A percentile compares a stretch with the other conserved stretches of the same genome.
Evolutionary conservation across 35 echinoderm and acorn worm genomes (phyloP).

Genomic region (Acanthaster planci): DNA sequence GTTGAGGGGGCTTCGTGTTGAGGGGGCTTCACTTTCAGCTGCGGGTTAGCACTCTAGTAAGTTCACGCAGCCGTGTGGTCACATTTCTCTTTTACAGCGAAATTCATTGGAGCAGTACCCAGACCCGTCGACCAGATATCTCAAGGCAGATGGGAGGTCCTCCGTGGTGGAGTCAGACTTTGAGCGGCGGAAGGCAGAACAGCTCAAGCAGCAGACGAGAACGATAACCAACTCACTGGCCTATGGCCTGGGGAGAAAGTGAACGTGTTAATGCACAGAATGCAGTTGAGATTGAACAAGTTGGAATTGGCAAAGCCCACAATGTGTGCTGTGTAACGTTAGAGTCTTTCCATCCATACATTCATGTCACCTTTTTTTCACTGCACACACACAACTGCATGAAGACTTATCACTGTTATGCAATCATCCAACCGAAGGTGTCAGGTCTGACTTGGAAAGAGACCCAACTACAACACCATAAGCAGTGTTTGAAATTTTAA

Average conservation of each 20-base stretch:
- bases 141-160: neutral
- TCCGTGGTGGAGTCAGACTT: neutral
- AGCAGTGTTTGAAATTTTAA: too few species aligned
- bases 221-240: conserved; percentile 18
- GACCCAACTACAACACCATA: too few species aligned
- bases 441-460: too few species aligned
- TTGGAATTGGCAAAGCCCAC: too few species aligned
- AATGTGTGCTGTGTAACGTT: too few species aligned
- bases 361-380: too few species aligned
- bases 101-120: neutral
- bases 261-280: too few species aligned
- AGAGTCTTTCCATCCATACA: too few species aligned
- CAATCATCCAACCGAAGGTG: too few species aligned
- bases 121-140: conserved; percentile 14
- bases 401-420: too few species aligned
- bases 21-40: neutral
- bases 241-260: conserved; percentile 14
- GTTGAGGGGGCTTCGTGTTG: neutral
- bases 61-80: neutral
- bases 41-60: neutral
- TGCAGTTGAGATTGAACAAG: too few species aligned
- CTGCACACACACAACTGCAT: too few species aligned
- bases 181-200: conserved; percentile 8
- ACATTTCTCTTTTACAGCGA: neutral
- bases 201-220: neutral